These are phyloP conservation scores for Leptura quadrifasciata DNA, from an alignment of 2,888 invertebrate genomes.

Conservation along the genomic window DNA sequence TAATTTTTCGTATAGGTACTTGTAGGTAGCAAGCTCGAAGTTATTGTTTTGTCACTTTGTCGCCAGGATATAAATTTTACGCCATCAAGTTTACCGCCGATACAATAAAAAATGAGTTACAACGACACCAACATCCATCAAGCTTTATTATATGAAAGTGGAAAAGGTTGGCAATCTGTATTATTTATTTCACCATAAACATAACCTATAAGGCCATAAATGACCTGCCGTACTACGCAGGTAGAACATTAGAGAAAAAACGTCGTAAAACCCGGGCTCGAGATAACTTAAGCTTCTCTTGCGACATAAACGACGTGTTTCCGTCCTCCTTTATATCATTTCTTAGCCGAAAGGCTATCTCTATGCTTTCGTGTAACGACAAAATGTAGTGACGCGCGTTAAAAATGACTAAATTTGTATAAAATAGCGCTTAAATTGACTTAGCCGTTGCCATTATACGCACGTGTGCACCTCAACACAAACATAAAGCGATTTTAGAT, in stretches of 20 bases:
- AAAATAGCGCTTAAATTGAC: constrained; percentile 66
- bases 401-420: constrained; percentile 69
- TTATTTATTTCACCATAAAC: constrained; percentile 62
- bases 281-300: constrained; percentile 35
- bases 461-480: constrained; percentile 58
- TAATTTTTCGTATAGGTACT: too few species aligned
- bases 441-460: constrained; percentile 61
- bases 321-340: constrained; percentile 46
- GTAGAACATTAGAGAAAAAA: constrained; percentile 55
- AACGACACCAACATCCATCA: constrained; percentile 47
- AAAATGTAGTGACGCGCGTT: constrained; percentile 39
- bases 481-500: constrained; percentile 28
- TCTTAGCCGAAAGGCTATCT: constrained; percentile 33
- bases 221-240: constrained; percentile 55
- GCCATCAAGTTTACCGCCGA: constrained; percentile 23
- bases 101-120: constrained; percentile 41
- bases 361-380: constrained; percentile 19
- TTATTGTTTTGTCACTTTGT: constrained; percentile 35
- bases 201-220: constrained; percentile 61
- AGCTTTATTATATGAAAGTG: constrained; percentile 48
- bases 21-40: neutral
- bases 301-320: constrained; percentile 51
- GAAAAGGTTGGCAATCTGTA: constrained; percentile 58
- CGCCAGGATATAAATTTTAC: constrained; percentile 30
- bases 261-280: constrained; percentile 42